These are phyloP conservation scores for Melinaea menophilus DNA, from an alignment of 2,888 invertebrate species.

Conservation along the genomic window DNA sequence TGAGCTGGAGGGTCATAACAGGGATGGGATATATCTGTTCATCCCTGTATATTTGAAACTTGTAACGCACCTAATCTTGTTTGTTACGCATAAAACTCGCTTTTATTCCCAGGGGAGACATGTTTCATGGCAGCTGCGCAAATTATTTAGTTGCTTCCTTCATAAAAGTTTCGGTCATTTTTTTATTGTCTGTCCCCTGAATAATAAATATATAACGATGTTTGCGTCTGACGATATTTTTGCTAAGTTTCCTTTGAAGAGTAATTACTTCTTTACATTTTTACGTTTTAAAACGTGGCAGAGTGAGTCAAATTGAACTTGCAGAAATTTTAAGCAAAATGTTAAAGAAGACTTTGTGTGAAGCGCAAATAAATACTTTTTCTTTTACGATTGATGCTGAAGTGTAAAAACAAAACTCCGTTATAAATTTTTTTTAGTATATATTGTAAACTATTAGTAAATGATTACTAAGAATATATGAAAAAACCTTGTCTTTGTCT, in stretches of 20 bases:
- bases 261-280: neutral
- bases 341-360: too few species aligned
- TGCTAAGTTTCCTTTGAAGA: neutral
- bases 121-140: slow-evolving; percentile 26
- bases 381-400: too few species aligned
- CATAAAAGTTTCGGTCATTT: slow-evolving; percentile 19
- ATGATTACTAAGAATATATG: too few species aligned
- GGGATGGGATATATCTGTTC: slow-evolving; percentile 2
- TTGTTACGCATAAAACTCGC: slow-evolving; percentile 29
- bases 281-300: too few species aligned
- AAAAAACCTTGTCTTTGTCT: too few species aligned
- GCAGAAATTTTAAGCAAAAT: too few species aligned
- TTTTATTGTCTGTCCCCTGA: slow-evolving; percentile 19
- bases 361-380: too few species aligned
- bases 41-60: slow-evolving; percentile 11
- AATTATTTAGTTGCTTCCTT: slow-evolving; percentile 31
- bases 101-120: slow-evolving; percentile 28
- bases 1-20: slow-evolving; percentile 1
- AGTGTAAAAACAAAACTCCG: too few species aligned
- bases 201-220: slow-evolving; percentile 15
- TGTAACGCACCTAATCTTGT: slow-evolving; percentile 32
- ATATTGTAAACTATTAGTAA: too few species aligned
- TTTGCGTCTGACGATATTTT: slow-evolving; percentile 5
- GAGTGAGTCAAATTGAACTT: too few species aligned
- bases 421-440: too few species aligned